phyloP scores from a whole-genome alignment of 2,888 invertebrate species.

The Drosophila imparisetae region DNA sequence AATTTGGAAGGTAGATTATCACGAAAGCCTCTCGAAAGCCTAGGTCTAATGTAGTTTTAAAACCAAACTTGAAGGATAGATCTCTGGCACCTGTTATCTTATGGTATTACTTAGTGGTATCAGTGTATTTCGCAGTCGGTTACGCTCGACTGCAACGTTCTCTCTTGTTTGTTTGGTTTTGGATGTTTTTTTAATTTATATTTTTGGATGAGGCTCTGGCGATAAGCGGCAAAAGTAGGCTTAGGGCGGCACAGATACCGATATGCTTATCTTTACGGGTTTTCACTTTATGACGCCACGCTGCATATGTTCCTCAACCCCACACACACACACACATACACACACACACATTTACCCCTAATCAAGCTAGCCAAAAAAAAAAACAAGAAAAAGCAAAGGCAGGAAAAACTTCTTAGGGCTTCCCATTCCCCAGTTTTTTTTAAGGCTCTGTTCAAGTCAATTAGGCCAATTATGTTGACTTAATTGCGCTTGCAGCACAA shows the following conservation, averaged over 20 bases:
- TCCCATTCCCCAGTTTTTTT: constrained; percentile 30
- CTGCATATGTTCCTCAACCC: constrained; percentile 45
- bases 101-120: too few relatives aligned
- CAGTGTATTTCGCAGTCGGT: too few relatives aligned
- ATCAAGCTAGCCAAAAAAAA: constrained; percentile 15
- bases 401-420: constrained; percentile 26
- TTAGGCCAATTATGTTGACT: constrained; percentile 76
- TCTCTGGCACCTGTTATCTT: too few relatives aligned
- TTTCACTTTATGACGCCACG: constrained; percentile 50
- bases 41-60: too few relatives aligned
- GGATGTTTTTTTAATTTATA: constrained; percentile 17
- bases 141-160: too few relatives aligned
- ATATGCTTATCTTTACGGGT: constrained; percentile 55
- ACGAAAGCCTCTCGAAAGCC: too few relatives aligned
- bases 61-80: too few relatives aligned
- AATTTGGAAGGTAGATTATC: too few relatives aligned
- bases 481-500: constrained; percentile 74
- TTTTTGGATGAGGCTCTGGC: constrained; percentile 41
- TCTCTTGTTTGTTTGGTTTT: constrained; percentile 1
- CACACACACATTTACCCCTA: constrained; percentile 19
- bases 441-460: constrained; percentile 67
- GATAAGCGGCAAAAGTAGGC: constrained; percentile 41
- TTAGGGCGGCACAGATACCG: constrained; percentile 52
- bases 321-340: neutral
- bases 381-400: constrained; percentile 3